Percentiles rank a stretch among this genome's conserved stretches.
Conservation (phyloP, 2,113 vertebrate species). For the Lagopus muta region DNA sequence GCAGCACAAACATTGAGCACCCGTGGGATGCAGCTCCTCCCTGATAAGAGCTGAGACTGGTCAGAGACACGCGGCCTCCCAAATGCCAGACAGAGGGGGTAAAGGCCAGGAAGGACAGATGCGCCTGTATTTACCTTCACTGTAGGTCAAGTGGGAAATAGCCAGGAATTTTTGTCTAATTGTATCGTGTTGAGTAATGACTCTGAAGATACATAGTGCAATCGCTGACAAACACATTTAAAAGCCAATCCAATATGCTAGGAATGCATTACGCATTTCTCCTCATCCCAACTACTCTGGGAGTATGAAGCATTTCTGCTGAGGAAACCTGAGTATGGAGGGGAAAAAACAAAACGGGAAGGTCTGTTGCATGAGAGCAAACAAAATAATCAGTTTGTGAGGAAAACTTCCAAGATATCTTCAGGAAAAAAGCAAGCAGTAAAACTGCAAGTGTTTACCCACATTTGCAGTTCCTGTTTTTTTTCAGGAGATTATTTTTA, state of each 20-base stretch:
- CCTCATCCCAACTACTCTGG: not conserved
- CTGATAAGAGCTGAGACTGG: not conserved
- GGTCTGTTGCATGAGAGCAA: not conserved
- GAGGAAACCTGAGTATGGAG: not conserved
- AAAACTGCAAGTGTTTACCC: not conserved
- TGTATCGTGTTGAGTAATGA: not conserved
- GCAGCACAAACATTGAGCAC: accelerated
- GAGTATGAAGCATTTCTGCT: not conserved
- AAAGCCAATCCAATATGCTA: not conserved
- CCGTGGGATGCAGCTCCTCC: not conserved
- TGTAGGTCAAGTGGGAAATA: not conserved
- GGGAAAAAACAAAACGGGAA: not conserved
- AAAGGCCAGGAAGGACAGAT: slow-evolving; percentile 5
- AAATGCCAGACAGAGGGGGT: not conserved
- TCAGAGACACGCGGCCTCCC: not conserved
- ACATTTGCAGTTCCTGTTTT: not conserved
- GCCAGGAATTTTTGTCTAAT: not conserved
- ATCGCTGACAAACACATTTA: not conserved
- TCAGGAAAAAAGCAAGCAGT: not conserved
- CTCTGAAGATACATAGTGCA: not conserved
- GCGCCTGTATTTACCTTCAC: not conserved
- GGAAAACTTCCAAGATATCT: not conserved
- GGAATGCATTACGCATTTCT: not conserved
- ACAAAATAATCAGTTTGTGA: not conserved
- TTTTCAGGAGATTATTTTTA: not conserved